Percentiles rank a stretch among this genome's conserved stretches.
These are phyloP conservation scores for Chymomyza caudatula DNA, from an alignment of 2,888 invertebrate species.

Conservation along the genomic window DNA sequence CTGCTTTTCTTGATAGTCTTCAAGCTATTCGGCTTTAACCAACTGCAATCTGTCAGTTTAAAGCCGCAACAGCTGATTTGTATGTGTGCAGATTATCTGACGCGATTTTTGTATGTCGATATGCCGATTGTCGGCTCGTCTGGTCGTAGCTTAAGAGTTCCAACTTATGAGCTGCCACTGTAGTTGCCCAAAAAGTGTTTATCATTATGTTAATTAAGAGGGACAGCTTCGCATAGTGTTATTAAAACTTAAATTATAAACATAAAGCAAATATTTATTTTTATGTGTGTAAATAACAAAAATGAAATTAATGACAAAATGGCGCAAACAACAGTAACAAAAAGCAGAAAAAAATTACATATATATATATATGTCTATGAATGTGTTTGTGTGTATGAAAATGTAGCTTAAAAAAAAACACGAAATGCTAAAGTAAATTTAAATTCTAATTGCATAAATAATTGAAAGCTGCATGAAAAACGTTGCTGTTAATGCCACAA, in stretches of 20 bases:
- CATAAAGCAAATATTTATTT: conserved; percentile 3
- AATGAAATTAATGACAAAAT: not conserved
- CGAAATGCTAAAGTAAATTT: not conserved
- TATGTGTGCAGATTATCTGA: too few relatives aligned
- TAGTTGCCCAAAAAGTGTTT: not conserved
- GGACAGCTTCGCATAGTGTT: not conserved
- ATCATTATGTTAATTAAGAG: not conserved
- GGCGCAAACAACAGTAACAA: not conserved
- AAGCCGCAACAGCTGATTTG: too few relatives aligned
- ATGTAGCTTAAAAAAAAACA: not conserved
- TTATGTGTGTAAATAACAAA: not conserved
- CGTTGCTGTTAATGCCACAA: conserved; percentile 3
- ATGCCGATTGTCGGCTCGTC: too few relatives aligned
- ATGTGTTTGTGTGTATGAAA: not conserved
- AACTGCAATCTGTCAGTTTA: too few relatives aligned
- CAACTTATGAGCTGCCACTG: not conserved
- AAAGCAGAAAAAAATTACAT: too few relatives aligned
- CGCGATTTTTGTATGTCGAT: too few relatives aligned
- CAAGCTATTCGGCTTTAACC: too few relatives aligned
- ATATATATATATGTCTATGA: not conserved
- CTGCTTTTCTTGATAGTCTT: too few relatives aligned
- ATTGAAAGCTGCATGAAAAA: conserved; percentile 1
- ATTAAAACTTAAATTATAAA: not conserved
- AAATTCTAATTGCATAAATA: conserved; percentile 3
- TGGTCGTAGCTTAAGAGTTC: too few relatives aligned